These are phyloP conservation scores for Mastomys natalensis DNA, from an alignment of 2,113 vertebrate species.

Conservation along the genomic window DNA sequence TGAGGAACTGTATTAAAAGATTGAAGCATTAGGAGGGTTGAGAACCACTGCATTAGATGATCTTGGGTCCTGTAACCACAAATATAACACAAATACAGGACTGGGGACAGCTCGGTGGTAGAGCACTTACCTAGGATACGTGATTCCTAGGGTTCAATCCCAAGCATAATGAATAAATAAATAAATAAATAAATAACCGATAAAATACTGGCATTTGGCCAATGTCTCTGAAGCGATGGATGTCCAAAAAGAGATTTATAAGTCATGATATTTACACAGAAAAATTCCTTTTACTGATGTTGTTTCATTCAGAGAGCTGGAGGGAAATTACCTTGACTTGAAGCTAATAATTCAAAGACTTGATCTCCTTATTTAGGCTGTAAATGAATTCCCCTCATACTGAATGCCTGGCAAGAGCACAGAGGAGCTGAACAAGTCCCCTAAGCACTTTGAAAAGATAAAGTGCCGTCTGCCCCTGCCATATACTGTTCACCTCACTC, in stretches of 20 bases:
- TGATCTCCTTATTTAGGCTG: not conserved
- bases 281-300: not conserved
- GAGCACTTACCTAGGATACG: not conserved
- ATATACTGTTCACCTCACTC: not conserved
- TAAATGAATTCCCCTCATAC: not conserved
- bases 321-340: not conserved
- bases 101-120: not conserved
- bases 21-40: not conserved
- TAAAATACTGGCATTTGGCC: not conserved
- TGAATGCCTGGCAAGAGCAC: not conserved
- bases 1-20: not conserved
- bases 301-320: not conserved
- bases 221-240: not conserved
- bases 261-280: not conserved
- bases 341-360: not conserved
- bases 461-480: not conserved
- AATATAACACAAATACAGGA: not conserved
- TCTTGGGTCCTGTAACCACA: not conserved
- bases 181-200: not conserved
- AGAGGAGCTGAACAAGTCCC: not conserved
- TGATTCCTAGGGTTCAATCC: not conserved
- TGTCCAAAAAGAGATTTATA: slow-evolving; percentile 8
- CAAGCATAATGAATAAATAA: not conserved
- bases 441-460: not conserved
- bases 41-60: not conserved